These are phyloP conservation scores for Selene dorsalis DNA, from an alignment of 2,797 vertebrate genomes.

Conservation along the genomic window DNA sequence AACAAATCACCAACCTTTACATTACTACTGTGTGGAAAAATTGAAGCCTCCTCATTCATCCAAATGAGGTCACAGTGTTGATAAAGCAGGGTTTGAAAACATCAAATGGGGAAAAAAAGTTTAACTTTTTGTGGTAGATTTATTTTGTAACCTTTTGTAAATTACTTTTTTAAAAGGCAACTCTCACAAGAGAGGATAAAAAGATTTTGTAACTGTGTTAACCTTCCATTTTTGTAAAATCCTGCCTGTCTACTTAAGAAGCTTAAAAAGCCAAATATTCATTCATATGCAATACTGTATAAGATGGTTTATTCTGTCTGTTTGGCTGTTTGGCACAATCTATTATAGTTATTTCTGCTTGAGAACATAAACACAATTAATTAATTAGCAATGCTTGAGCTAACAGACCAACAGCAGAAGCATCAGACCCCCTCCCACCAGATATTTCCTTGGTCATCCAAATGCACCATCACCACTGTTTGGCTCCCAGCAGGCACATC, in stretches of 20 bases:
- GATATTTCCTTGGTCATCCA: background rate
- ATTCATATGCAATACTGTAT: background rate
- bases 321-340: no score
- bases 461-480: background rate
- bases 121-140: background rate
- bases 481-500: no score
- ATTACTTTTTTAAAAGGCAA: no score
- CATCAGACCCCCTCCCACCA: background rate
- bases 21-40: background rate
- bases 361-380: background rate
- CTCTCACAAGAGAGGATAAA: background rate
- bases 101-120: background rate
- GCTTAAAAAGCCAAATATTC: background rate
- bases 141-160: background rate
- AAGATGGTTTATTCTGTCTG: background rate
- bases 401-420: background rate
- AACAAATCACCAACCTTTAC: background rate
- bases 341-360: no score
- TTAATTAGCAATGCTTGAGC: background rate
- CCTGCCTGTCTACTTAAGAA: background rate
- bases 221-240: background rate
- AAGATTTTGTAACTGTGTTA: background rate
- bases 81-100: background rate
- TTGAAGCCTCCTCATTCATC: background rate
- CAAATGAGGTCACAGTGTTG: background rate